Percentiles rank a stretch among this genome's conserved stretches.
These are phyloP conservation scores for Deroplatys truncata DNA, from an alignment of 2,888 invertebrate species.

Conservation along the genomic window DNA sequence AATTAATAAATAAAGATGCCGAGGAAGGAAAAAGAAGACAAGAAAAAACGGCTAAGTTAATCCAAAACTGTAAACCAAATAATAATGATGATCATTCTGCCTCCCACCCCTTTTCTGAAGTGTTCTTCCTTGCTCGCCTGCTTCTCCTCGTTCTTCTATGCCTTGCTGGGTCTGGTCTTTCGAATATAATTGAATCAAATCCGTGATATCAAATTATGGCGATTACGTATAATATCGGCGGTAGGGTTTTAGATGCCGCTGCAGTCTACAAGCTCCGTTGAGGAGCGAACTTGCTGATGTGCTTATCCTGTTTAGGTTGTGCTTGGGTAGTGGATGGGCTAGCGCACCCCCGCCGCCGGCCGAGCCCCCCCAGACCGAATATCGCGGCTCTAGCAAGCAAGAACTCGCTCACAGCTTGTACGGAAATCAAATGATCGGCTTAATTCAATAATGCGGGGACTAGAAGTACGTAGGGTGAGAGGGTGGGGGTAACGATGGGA, in stretches of 20 bases:
- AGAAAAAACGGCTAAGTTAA: background rate
- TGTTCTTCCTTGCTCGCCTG: background rate
- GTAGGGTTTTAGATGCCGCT: slow-evolving; percentile 39
- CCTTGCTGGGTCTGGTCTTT: slow-evolving; percentile 13
- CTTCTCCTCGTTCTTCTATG: background rate
- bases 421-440: slow-evolving; percentile 69
- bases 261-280: background rate
- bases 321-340: background rate
- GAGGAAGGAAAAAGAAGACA: background rate
- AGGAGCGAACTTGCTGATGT: slow-evolving; percentile 5
- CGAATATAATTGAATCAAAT: slow-evolving; percentile 44
- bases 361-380: background rate
- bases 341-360: background rate
- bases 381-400: background rate
- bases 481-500: slow-evolving; percentile 39
- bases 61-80: slow-evolving; percentile 16
- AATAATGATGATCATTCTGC: background rate
- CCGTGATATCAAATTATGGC: slow-evolving; percentile 48
- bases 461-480: slow-evolving; percentile 3
- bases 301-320: slow-evolving; percentile 5
- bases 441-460: slow-evolving; percentile 66
- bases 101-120: slow-evolving; percentile 5
- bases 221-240: slow-evolving; percentile 46
- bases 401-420: slow-evolving; percentile 44
- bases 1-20: slow-evolving; percentile 20